These are phyloP conservation scores for Heliangelus exortis DNA, from an alignment of 2,797 vertebrate species.

Conservation along the genomic window DNA sequence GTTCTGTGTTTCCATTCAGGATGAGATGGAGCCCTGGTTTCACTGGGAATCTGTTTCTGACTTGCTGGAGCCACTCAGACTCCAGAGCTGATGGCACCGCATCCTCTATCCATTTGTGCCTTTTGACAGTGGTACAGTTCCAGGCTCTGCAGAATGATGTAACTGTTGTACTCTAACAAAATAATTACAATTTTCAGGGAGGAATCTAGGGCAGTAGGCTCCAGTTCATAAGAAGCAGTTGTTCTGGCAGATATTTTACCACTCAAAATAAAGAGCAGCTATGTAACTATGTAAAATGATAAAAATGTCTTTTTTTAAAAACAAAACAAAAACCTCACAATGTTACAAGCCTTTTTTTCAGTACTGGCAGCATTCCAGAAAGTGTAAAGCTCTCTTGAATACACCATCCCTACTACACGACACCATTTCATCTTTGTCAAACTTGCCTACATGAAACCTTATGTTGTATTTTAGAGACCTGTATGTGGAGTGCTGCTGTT, in stretches of 20 bases:
- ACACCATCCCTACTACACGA: background rate
- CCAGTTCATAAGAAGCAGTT: background rate
- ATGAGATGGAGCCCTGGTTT: background rate
- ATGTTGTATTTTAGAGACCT: background rate
- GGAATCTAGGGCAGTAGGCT: constrained; percentile 29
- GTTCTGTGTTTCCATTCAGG: background rate
- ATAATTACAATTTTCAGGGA: constrained; percentile 6
- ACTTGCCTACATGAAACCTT: background rate
- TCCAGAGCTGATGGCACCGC: background rate
- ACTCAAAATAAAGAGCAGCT: constrained; percentile 18
- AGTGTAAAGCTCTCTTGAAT: background rate
- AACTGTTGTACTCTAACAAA: constrained; percentile 28
- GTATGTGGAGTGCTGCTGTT: background rate
- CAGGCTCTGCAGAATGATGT: constrained; percentile 1
- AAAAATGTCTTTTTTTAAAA: background rate
- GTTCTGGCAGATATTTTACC: constrained; percentile 14
- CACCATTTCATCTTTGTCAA: background rate
- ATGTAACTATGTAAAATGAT: constrained; percentile 1
- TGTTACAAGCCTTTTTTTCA: background rate
- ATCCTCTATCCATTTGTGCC: background rate
- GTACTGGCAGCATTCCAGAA: background rate
- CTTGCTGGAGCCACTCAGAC: background rate
- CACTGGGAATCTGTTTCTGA: background rate
- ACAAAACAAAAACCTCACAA: background rate
- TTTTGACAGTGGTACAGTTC: background rate